Percentiles rank a stretch among this genome's conserved stretches.
Evolutionary conservation across 2,113 vertebrate species (phyloP).

Genomic region (Mormoops blainvillei): DNA sequence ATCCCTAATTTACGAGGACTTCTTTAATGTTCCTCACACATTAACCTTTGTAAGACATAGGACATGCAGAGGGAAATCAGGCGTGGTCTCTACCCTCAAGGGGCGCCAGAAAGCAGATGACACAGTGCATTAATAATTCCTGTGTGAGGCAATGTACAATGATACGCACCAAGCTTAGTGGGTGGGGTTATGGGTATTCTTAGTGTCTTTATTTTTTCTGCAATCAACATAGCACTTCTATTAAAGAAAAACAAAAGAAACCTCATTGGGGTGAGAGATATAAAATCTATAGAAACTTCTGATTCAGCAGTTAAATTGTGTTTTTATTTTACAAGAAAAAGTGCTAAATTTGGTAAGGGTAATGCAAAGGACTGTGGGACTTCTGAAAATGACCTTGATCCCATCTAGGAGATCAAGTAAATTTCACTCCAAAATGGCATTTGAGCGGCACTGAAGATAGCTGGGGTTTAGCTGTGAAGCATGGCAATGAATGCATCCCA

Average conservation of each 20-base stretch:
- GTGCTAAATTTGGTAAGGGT: background rate
- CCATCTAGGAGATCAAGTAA: background rate
- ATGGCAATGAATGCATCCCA: background rate
- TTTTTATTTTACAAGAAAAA: background rate
- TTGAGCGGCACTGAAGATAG: background rate
- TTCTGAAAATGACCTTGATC: background rate
- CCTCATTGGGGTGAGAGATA: background rate
- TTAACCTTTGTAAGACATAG: background rate
- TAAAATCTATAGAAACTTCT: background rate
- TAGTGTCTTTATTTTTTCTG: background rate
- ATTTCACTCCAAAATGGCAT: background rate
- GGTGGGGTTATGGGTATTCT: background rate
- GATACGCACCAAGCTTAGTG: background rate
- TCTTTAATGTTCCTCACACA: background rate
- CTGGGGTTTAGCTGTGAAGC: background rate
- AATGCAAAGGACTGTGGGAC: background rate
- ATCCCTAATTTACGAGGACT: background rate
- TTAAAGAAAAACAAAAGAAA: background rate
- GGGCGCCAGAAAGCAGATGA: background rate
- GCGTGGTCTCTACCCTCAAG: background rate
- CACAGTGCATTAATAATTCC: background rate
- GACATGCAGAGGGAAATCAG: background rate
- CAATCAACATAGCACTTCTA: background rate
- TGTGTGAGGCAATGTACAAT: fast-evolving
- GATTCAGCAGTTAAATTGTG: background rate